A percentile compares a stretch with the other conserved stretches of the same genome.
Evolutionary conservation across 2,113 vertebrate genomes (phyloP).

Genomic region (Coreoperca whiteheadi): DNA sequence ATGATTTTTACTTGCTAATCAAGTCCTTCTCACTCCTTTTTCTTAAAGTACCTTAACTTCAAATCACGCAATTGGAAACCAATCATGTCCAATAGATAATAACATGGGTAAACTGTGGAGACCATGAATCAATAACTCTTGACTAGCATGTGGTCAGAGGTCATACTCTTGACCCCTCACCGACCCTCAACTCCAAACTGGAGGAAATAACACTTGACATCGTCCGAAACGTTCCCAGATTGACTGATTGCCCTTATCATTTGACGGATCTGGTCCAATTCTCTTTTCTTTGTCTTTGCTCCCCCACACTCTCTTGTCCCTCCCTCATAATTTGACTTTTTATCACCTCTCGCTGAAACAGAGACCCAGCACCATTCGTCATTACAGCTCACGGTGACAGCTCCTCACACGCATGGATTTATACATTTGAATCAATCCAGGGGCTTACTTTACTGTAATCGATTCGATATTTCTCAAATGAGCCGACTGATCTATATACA

Average conservation of each 20-base stretch:
- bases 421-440: slow-evolving; percentile 86
- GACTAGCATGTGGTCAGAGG: slow-evolving; percentile 66
- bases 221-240: slow-evolving; percentile 55
- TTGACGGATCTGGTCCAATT: slow-evolving; percentile 76
- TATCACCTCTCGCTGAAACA: slow-evolving; percentile 80
- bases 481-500: slow-evolving; percentile 77
- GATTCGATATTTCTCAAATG: slow-evolving; percentile 88
- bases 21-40: slow-evolving; percentile 13
- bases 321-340: slow-evolving; percentile 83
- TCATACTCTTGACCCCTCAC: slow-evolving; percentile 81
- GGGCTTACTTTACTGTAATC: slow-evolving; percentile 88
- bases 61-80: slow-evolving; percentile 51
- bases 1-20: slow-evolving; percentile 1
- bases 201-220: slow-evolving; percentile 77
- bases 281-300: slow-evolving; percentile 57
- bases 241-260: slow-evolving; percentile 82
- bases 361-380: slow-evolving; percentile 80
- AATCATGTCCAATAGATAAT: slow-evolving; percentile 56
- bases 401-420: slow-evolving; percentile 87
- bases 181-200: slow-evolving; percentile 75
- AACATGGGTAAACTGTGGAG: slow-evolving; percentile 62
- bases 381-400: slow-evolving; percentile 82
- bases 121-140: slow-evolving; percentile 63
- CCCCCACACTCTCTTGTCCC: slow-evolving; percentile 55
- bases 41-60: slow-evolving; percentile 25